Conservation (phyloP, 2,797 vertebrate species). For the Carapus acus region DNA sequence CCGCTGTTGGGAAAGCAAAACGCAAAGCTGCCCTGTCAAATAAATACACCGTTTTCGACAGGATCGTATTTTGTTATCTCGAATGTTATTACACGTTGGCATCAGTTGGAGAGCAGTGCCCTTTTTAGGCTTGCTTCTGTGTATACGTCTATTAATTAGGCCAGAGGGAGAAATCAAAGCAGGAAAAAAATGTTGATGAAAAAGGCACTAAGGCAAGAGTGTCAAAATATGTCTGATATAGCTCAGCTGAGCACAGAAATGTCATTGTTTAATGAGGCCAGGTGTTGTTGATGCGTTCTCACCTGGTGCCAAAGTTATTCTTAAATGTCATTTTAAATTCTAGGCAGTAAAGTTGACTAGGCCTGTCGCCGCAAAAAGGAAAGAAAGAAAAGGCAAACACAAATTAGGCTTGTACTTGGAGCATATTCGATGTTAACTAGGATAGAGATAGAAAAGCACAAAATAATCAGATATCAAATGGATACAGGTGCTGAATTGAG, state of each 20-base stretch:
- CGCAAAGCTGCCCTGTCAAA: not conserved
- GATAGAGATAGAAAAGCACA: not conserved
- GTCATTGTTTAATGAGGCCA: not conserved
- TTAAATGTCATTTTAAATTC: not conserved
- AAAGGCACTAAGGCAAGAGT: no score
- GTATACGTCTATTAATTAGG: not conserved
- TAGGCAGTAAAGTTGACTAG: no score
- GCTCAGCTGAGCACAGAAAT: not conserved
- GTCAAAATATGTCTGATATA: not conserved
- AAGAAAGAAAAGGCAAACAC: no score
- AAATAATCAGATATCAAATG: not conserved
- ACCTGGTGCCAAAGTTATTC: not conserved
- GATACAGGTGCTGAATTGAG: not conserved
- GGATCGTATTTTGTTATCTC: not conserved
- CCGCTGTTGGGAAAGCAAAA: not conserved
- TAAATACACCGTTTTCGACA: not conserved
- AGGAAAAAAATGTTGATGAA: no score
- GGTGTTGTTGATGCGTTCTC: not conserved
- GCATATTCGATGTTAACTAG: no score
- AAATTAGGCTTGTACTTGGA: no score
- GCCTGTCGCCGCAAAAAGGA: no score
- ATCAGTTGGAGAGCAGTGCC: no score
- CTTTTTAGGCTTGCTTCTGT: not conserved
- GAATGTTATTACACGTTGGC: no score
- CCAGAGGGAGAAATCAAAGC: no score